Conservation (phyloP, 1,140 invertebrate species). For the Eulimnadia texana region DNA sequence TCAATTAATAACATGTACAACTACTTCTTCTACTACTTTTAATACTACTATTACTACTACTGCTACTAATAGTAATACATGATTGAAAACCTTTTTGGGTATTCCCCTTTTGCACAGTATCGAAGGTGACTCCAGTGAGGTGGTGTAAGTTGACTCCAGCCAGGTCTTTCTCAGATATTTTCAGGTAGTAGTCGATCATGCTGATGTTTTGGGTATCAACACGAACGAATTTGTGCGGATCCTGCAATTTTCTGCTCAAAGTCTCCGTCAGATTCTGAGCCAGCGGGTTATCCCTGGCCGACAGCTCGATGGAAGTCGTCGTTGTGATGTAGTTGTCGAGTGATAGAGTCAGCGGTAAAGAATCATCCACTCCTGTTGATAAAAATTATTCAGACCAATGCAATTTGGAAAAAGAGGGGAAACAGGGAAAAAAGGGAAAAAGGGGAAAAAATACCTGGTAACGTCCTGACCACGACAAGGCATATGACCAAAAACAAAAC, state of each 20-base stretch:
- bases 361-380: conserved; percentile 21
- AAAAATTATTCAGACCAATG: too few relatives aligned
- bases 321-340: conserved; percentile 15
- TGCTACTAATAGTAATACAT: too few relatives aligned
- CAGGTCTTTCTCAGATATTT: conserved; percentile 21
- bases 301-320: conserved; percentile 7
- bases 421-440: too few relatives aligned
- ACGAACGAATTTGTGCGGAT: conserved; percentile 6
- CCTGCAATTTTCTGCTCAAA: not conserved
- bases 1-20: too few relatives aligned
- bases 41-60: too few relatives aligned
- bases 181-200: conserved; percentile 15
- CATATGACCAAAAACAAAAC: conserved; percentile 23
- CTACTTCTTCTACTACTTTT: too few relatives aligned
- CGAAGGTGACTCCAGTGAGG: conserved; percentile 21
- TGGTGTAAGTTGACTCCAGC: conserved; percentile 24
- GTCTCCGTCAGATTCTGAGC: conserved; percentile 8
- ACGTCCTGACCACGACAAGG: conserved; percentile 20
- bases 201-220: conserved; percentile 12
- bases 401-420: too few relatives aligned
- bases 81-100: not conserved
- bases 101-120: not conserved
- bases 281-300: conserved; percentile 3
- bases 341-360: conserved; percentile 19
- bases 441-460: conserved; percentile 19